Base-by-base conservation (phyloP, 2,888 invertebrate species). In the Prosopocoilus inquinatus region DNA sequence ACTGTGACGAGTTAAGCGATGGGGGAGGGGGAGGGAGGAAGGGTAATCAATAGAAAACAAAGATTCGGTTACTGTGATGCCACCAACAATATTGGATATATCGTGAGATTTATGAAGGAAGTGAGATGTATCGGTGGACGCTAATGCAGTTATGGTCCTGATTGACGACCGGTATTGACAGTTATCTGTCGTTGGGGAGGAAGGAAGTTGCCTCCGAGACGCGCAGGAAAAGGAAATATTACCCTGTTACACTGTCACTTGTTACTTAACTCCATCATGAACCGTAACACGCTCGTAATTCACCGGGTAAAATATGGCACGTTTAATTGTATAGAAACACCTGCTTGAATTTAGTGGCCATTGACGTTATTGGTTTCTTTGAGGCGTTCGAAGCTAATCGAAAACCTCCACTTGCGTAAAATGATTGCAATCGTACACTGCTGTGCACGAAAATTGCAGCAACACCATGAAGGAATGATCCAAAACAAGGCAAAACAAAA, bases 101-200 rank as follows among this genome's bases (percentile, higher is more conserved):
- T 38, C 38, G 33, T 33, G 45, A 53, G 53, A 57, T 57, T 57
- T 57, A 57, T 48, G 49, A 57, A 47, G 47, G 43, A 46, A 47
- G 47, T 43, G 54, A 61, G 57, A 60, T 64, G 56, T 66, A 65
- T 65, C 65, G 58, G 59, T 63, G 63, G 63, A 59, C 64, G 62
- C 68, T 73, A 72, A 73, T 70, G 69, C 63, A 63, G 70, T 71
- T 73, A 72, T 61, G 62, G 63, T 64, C 61, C 65, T 72, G 73
- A 72, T 72, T 70, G 72, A 72, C 71, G 70, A 67, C 65, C 70
- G 59, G 64, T 73, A 74, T 71, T 71, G 74, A 74, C 73, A 73
- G 71, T 74, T 74, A 74, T 74, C 70, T 71, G 70, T 72, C 73
- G 65, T 70, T 70, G 67, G 72, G 74, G 73, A 71, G 63, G 54